Evolutionary conservation across 1,140 invertebrate species (phyloP), one percentile per base, ranked within the genome.

Genomic region (Caenorhabditis inopinata): DNA sequence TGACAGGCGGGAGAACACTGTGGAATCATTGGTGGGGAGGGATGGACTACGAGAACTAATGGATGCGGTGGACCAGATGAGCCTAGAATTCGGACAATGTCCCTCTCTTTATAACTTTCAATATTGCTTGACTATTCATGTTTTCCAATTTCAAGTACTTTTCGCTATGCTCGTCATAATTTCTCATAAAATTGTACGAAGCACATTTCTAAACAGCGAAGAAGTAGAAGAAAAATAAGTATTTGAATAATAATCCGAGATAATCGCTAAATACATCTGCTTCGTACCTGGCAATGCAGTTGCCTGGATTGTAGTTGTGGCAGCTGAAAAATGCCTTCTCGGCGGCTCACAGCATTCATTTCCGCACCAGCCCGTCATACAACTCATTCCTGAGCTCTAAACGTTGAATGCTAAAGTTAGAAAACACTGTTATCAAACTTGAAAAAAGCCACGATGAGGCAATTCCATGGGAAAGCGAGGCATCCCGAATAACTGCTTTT

Each of bases 281-380:
- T 11, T 11, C 14, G 16, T 62, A 62, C 53, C 53, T 62, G 53
- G 53, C 2, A 62, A n/a, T 3, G 27, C 53, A 32, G 27, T 62
- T 16, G 53, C 53, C n/a, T 62, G 53, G 23, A 62, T 62, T 32
- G 53, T 62, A 62, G 53, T 62, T 1, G 53, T 62, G 1, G 53
- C 27, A 12, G 53, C 6, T 14, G 53, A 29, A 32, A 62, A 62
- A 7, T 29, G 53, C 7, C 29, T 62, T 32, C 53, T 62, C 9
- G 27, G n/a, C n/a, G n/a, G 14, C n/a, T 62, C 53, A 32, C 53
- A 62, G 16, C 53, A 62, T 21, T 62, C 53, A 62, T 62, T 62
- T 32, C 53, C 53, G 35, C 53, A 62, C 53, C 53, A 62, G 9
- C 53, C 53, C 16, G 25, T 7, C 4, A 62, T 35, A 16, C 53